These are phyloP conservation scores for Dicyrtomina minuta DNA, from an alignment of 2,888 invertebrate species.

Conservation along the genomic window DNA sequence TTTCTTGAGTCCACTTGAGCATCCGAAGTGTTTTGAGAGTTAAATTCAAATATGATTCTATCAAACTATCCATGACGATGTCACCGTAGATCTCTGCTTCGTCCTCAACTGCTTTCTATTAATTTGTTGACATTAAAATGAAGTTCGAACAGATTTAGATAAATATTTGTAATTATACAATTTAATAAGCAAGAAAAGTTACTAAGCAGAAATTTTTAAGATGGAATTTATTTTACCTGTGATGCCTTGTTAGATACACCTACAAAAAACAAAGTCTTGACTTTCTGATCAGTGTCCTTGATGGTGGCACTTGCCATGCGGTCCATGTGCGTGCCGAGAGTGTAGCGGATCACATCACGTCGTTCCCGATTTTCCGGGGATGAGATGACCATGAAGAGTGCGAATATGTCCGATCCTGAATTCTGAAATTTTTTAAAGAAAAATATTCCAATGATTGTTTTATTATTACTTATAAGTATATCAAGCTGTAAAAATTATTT, in stretches of 20 bases:
- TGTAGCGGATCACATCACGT: constrained; percentile 39
- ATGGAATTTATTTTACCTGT: no score
- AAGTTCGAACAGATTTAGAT: background rate
- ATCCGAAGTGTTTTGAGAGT: constrained; percentile 50
- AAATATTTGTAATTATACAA: background rate
- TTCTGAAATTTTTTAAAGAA: constrained; percentile 16
- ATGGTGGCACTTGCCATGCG: background rate
- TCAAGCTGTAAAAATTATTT: no score
- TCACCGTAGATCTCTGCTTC: constrained; percentile 45
- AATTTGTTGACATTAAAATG: constrained; percentile 1
- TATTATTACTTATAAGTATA: no score
- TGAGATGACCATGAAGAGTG: constrained; percentile 43
- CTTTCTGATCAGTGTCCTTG: background rate
- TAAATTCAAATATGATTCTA: constrained; percentile 49
- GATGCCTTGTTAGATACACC: background rate
- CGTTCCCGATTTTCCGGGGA: constrained; percentile 43
- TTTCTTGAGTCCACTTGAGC: constrained; percentile 47
- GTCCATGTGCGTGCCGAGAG: constrained; percentile 23
- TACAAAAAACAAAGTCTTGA: background rate
- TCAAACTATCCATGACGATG: constrained; percentile 46
- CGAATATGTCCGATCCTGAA: constrained; percentile 32
- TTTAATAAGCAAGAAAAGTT: no score
- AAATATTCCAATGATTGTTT: no score
- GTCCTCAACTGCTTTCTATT: constrained; percentile 34
- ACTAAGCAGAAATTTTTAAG: background rate